Evolutionary conservation across 2,113 vertebrate genomes (phyloP), one percentile per base, ranked within the genome.

Genomic region (Tamias sibiricus): DNA sequence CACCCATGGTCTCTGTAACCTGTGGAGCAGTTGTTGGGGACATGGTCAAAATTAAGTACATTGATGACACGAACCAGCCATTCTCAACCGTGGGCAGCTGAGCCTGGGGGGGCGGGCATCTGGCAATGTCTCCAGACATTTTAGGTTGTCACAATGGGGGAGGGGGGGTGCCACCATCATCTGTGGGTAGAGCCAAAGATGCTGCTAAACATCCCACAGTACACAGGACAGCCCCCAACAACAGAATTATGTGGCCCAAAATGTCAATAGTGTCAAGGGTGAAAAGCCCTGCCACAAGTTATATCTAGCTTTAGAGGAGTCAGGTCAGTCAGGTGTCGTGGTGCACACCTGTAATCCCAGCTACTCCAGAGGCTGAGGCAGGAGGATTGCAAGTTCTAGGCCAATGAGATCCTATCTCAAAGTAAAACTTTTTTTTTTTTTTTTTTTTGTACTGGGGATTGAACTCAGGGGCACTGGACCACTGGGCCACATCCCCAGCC

Each of bases 41-140:
- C 42, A 10, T 68, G 71, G 72, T 54, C 71, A 91, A 24, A 71
- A 44, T 44, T 35, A 80, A 52, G 75, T 19, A 26, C 30, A 30
- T 32, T 44, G 35, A 7, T 17, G n/a, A 4, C 57, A 54, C 7
- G 62, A 26, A 66, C n/a, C 59, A 80, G 84, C 19, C 13, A 12
- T 72, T 64, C 52, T 35, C 42, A 37, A 22, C 17, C 20, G 8
- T 0, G 0, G 47, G n/a, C 14, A 0, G 0, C 12, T 26, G 28
- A 17, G 17, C 49, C 12, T 52, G 24, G 49, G 16, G 24, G 17
- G 0, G n/a, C n/a, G 28, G 79, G 24, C 47, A 32, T 14, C 13
- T 6, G 79, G 49, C 35, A 68, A 37, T 0, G 14, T 81, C 79
- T 90, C 12, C 20, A 76, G 69, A 85, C 20, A 6, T n/a, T 49